Conservation (phyloP, 2,888 invertebrate genomes). For the Oscheius myriophilus region DNA sequence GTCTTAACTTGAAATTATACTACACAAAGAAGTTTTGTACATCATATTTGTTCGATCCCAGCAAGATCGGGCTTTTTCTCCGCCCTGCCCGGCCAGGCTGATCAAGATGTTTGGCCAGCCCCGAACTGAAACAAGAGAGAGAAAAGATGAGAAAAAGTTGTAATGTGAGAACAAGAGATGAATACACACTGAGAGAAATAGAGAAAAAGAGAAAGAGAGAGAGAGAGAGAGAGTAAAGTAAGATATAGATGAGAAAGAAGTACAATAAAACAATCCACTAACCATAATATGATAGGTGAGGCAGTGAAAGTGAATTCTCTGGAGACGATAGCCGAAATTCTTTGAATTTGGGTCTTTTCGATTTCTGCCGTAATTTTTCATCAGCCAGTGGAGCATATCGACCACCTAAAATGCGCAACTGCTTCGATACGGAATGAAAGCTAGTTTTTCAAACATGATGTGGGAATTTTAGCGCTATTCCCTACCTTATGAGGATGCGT, state of each 20-base stretch:
- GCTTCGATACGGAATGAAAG: not conserved
- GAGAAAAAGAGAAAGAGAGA: too few relatives aligned
- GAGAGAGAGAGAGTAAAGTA: too few relatives aligned
- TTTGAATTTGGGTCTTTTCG: conserved; percentile 58
- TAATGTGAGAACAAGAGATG: too few relatives aligned
- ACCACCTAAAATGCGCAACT: conserved; percentile 66
- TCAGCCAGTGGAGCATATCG: conserved; percentile 73
- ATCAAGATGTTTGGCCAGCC: too few relatives aligned
- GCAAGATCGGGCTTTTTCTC: too few relatives aligned
- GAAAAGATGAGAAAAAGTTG: too few relatives aligned
- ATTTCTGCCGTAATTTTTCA: conserved; percentile 71
- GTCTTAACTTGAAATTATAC: too few relatives aligned
- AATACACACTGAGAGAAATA: too few relatives aligned
- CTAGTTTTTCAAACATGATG: not conserved
- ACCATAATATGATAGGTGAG: conserved; percentile 73
- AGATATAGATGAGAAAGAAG: not conserved
- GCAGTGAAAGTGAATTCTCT: conserved; percentile 74
- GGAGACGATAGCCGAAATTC: conserved; percentile 69
- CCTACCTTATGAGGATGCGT: conserved; percentile 72
- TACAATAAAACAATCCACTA: conserved; percentile 13
- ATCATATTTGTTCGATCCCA: too few relatives aligned
- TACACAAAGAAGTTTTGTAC: too few relatives aligned
- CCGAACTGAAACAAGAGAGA: too few relatives aligned
- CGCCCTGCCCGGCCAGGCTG: too few relatives aligned
- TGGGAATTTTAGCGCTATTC: not conserved